A percentile compares a stretch with the other conserved stretches of the same genome.
These are phyloP conservation scores for Bilobella aurantiaca DNA, from an alignment of 1,140 invertebrate genomes.

Conservation along the genomic window DNA sequence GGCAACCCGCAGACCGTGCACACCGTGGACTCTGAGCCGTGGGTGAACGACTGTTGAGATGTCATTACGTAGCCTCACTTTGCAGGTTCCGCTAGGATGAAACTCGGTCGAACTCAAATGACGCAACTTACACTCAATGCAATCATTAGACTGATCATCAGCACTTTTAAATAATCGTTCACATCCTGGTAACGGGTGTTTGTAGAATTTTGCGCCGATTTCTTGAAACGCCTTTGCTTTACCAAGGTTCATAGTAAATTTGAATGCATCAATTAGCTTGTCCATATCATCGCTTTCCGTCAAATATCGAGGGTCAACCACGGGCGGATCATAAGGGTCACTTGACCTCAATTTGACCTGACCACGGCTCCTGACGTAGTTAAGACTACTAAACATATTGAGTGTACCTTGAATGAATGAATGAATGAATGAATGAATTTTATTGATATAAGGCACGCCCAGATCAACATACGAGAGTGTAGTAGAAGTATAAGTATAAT, in stretches of 20 bases:
- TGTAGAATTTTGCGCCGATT: not conserved
- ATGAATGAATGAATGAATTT: no score
- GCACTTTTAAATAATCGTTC: not conserved
- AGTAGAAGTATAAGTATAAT: no score
- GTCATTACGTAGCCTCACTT: not conserved
- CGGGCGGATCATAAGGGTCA: not conserved
- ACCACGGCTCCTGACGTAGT: not conserved
- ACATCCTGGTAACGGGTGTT: not conserved
- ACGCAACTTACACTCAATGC: not conserved
- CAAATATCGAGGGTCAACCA: not conserved
- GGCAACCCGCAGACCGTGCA: not conserved
- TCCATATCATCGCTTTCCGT: not conserved
- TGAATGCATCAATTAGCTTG: not conserved
- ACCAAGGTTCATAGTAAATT: not conserved
- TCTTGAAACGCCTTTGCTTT: not conserved
- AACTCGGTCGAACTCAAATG: not conserved
- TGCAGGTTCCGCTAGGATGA: not conserved
- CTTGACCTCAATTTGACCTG: not conserved
- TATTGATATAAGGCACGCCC: no score
- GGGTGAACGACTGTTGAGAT: not conserved
- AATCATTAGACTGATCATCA: not conserved
- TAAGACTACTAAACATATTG: not conserved
- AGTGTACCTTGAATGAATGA: not conserved
- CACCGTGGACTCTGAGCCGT: not conserved
- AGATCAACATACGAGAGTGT: no score